These are phyloP conservation scores for Vireo griseus DNA, from an alignment of 2,797 vertebrate genomes.

Conservation along the genomic window DNA sequence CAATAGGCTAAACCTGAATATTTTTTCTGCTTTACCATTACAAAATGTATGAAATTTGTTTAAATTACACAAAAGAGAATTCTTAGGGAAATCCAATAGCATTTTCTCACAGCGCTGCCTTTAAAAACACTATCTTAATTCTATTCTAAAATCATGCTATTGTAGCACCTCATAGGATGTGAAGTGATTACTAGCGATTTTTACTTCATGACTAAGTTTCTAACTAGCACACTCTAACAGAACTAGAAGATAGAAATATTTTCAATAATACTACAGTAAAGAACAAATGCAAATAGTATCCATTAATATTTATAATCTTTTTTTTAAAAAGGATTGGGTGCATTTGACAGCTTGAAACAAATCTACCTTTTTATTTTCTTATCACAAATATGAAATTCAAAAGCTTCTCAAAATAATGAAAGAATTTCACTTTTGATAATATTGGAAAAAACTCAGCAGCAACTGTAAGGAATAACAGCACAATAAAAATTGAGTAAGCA, in stretches of 20 bases:
- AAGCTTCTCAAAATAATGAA: neutral
- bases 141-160: neutral
- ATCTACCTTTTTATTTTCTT: neutral
- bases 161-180: neutral
- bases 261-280: neutral
- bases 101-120: neutral
- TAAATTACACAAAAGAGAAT: neutral
- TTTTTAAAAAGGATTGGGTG: neutral
- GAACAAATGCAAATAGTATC: neutral
- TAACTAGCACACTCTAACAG: neutral
- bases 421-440: neutral
- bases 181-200: neutral
- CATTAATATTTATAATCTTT: neutral
- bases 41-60: neutral
- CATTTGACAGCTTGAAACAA: neutral
- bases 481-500: neutral
- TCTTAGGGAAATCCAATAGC: neutral
- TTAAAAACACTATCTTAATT: neutral
- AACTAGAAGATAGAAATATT: neutral
- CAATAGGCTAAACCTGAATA: neutral
- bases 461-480: neutral
- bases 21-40: neutral
- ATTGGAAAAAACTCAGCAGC: neutral
- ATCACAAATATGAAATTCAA: neutral
- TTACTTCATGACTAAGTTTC: neutral